Base-by-base conservation (phyloP, 2,113 vertebrate species). In the Seriola rivoliana region DNA sequence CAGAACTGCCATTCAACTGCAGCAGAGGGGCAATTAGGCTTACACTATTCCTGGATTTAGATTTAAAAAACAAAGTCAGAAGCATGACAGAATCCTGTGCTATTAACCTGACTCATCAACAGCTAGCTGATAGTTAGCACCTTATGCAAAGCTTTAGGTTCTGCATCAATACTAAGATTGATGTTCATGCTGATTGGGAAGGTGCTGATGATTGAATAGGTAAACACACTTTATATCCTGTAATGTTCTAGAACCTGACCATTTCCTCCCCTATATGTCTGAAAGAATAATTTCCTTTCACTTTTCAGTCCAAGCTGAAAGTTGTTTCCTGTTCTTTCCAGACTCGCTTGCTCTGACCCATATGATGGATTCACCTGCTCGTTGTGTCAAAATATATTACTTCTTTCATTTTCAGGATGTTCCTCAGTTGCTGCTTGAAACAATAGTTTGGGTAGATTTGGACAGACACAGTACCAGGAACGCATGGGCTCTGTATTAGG, bases 361-460 rank as follows among this genome's bases (percentile, higher is more conserved):
- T 8, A 16, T 25, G 23, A 57, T 67, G 48, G 40, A 60, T 60
- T 71, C 38, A 29, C 16, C 25, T 19, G n/a, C 36, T 62, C 2
- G 21, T n/a, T 44, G 25, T 42, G 10, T 34, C 54, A 62, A 40
- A 77, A 66, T n/a, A 16, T 13, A 66, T 59, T 29, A 65, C 42
- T 25, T 57, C 29, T 75, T 62, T 71, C 14, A 71, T 74, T 88
- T 74, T 66, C 44, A 40, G 66, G 25, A 44, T 25, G 52, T 21
- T 46, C 12, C 13, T 38, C 16, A 32, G 5, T 19, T 62, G 46
- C 38, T 34, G 11, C 38, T 36, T 17, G 11, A 66, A 75, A 76
- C 67, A 11, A 40, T 5, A 25, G 59, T 62, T 50, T 19, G 8
- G 11, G 13, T 23, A 8, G n/a, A 17, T 48, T 58, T 75, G 29